A percentile compares a stretch with the other conserved stretches of the same genome.
phyloP scores from a whole-genome alignment of 2,113 vertebrate species.

The Oophaga pumilio region DNA sequence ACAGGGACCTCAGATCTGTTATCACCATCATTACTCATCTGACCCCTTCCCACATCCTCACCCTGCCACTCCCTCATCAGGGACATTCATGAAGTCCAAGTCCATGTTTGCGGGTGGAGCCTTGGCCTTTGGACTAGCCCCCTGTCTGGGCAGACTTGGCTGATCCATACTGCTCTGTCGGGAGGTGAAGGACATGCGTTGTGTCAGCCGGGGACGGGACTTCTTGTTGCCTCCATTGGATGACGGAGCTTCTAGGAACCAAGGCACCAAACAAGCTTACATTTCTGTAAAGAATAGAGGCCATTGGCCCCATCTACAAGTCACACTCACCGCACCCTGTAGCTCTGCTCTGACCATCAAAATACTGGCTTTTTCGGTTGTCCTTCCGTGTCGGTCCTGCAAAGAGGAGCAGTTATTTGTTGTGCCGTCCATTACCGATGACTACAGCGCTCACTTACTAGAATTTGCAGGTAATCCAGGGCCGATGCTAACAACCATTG shows the following conservation, averaged over 20 bases:
- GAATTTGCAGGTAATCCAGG: slow-evolving; percentile 78
- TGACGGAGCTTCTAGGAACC: slow-evolving; percentile 47
- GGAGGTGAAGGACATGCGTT: slow-evolving; percentile 68
- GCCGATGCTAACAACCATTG: slow-evolving; percentile 73
- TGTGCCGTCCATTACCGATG: background rate
- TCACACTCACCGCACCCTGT: slow-evolving; percentile 62
- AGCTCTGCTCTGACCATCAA: slow-evolving; percentile 46
- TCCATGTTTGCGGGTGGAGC: slow-evolving; percentile 58
- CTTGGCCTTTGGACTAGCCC: slow-evolving; percentile 56
- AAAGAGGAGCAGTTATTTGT: background rate
- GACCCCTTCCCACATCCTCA: slow-evolving; percentile 58
- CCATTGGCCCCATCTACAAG: background rate
- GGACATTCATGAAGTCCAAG: slow-evolving; percentile 81
- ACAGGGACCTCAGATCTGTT: too few species aligned
- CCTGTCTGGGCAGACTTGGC: slow-evolving; percentile 74
- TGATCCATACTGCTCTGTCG: slow-evolving; percentile 79
- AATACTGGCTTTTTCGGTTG: slow-evolving; percentile 74
- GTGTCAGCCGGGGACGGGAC: background rate
- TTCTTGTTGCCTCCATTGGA: background rate
- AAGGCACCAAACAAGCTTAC: background rate
- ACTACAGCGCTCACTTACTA: slow-evolving; percentile 65
- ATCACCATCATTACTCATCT: too few species aligned
- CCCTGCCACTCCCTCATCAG: slow-evolving; percentile 82
- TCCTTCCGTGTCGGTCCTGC: slow-evolving; percentile 78
- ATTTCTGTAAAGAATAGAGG: background rate